A percentile compares a stretch with the other conserved stretches of the same genome.
These are phyloP conservation scores for Drymodes brunneopygia DNA, from an alignment of 2,113 vertebrate genomes.

Conservation along the genomic window DNA sequence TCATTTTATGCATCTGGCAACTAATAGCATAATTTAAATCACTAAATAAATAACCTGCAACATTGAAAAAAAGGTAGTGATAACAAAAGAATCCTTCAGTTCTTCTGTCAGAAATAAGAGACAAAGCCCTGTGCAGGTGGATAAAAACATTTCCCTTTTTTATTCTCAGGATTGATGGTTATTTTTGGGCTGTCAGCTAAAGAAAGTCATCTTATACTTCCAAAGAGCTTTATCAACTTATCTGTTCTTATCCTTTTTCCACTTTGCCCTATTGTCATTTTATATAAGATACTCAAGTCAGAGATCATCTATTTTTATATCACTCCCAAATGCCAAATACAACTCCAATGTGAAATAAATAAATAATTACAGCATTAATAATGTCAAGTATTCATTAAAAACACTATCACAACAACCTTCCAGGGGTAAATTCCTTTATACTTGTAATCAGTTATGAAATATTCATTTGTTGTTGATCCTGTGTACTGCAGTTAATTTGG, in stretches of 20 bases:
- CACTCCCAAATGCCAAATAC: neutral
- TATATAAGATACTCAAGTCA: neutral
- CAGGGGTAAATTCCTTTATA: slow-evolving; percentile 24
- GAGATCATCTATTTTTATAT: neutral
- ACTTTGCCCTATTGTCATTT: neutral
- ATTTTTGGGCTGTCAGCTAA: neutral
- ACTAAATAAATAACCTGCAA: neutral
- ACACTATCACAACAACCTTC: slow-evolving; percentile 14
- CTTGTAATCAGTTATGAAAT: slow-evolving; percentile 47
- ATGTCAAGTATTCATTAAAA: slow-evolving; percentile 55
- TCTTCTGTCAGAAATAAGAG: neutral
- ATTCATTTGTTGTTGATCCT: slow-evolving; percentile 53
- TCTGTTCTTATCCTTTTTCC: neutral
- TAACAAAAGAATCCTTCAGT: neutral
- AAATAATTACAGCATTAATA: slow-evolving; percentile 34
- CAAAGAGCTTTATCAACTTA: neutral
- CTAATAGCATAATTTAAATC: neutral
- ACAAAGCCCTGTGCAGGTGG: neutral
- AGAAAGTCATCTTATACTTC: neutral
- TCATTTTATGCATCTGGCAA: accelerated
- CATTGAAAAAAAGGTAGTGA: neutral
- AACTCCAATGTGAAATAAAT: neutral
- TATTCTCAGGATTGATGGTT: neutral
- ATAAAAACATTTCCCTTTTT: neutral
- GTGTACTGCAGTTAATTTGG: slow-evolving; percentile 41